Conservation (phyloP, 2,797 vertebrate genomes). For the Poecile montanus region DNA sequence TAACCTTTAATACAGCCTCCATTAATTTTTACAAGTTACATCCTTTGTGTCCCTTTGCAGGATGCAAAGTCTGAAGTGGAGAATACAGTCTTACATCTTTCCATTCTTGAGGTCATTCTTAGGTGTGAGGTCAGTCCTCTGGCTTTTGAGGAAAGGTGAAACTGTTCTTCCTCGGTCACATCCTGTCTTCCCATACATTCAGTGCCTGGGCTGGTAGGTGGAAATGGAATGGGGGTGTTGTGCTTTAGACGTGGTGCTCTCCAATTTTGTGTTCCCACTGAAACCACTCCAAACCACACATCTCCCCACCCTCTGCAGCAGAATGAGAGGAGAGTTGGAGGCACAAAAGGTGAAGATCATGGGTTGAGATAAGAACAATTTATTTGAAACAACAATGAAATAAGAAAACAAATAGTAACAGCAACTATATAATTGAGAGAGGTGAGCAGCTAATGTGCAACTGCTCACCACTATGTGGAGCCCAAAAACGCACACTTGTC, state of each 20-base stretch:
- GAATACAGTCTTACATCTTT: neutral
- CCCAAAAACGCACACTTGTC: neutral
- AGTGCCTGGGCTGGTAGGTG: neutral
- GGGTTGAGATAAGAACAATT: neutral
- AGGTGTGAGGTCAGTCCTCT: neutral
- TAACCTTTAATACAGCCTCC: neutral
- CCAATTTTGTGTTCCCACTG: neutral
- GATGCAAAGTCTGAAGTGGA: neutral
- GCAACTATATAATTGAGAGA: neutral
- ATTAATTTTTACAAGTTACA: neutral
- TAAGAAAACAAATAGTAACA: neutral
- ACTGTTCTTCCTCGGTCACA: neutral
- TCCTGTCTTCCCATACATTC: neutral
- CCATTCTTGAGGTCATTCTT: neutral
- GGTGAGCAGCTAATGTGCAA: neutral
- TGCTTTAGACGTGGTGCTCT: neutral
- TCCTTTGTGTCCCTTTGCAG: neutral
- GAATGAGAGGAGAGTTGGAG: neutral
- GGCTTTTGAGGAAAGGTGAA: neutral
- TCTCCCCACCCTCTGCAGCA: neutral
- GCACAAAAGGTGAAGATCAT: neutral
- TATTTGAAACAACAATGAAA: neutral
- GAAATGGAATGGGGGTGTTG: rapidly evolving
- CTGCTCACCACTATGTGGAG: neutral
- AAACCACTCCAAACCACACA: neutral